phyloP scores from a whole-genome alignment of 2,113 vertebrate species.

The Capreolus pygargus region DNA sequence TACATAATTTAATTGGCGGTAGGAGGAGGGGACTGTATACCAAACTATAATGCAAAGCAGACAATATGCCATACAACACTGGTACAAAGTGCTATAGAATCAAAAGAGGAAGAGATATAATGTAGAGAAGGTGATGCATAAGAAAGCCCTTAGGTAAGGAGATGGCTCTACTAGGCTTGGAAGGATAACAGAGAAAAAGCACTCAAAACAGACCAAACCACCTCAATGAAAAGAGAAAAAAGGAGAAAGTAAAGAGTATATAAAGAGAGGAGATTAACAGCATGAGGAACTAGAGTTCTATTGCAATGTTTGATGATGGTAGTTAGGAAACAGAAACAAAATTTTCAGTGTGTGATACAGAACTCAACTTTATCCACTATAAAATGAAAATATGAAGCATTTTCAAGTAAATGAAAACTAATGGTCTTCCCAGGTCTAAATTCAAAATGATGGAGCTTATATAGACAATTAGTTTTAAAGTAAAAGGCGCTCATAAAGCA shows the following conservation, averaged over 20 bases:
- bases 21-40: neutral
- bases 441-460: neutral
- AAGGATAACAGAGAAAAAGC: neutral
- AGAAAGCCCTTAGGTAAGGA: neutral
- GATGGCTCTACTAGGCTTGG: neutral
- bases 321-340: neutral
- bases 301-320: neutral
- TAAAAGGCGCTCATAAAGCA: neutral
- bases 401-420: slow-evolving; percentile 19
- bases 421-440: neutral
- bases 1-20: neutral
- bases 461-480: neutral
- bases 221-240: neutral
- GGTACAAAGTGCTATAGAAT: neutral
- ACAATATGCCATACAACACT: neutral
- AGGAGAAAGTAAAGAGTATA: neutral
- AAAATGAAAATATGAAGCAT: neutral
- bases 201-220: neutral
- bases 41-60: neutral
- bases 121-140: neutral
- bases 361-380: neutral
- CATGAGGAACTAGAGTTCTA: neutral
- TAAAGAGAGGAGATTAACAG: neutral
- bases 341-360: neutral
- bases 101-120: neutral